phyloP scores from a whole-genome alignment of 2,113 vertebrate species.

The Mastomys natalensis region DNA sequence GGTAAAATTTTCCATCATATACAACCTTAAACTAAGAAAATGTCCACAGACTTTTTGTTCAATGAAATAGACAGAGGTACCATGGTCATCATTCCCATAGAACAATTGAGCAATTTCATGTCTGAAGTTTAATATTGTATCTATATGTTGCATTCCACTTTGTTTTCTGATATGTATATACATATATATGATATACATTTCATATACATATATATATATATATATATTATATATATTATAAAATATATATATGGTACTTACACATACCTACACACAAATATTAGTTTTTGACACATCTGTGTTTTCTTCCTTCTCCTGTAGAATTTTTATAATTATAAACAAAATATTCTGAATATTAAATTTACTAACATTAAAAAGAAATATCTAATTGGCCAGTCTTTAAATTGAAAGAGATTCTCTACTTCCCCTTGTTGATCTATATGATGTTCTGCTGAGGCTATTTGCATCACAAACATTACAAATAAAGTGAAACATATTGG shows the following conservation, averaged over 20 bases:
- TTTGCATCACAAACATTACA: background rate
- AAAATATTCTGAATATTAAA: background rate
- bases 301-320: background rate
- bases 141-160: background rate
- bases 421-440: background rate
- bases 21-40: background rate
- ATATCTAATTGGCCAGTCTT: background rate
- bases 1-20: background rate
- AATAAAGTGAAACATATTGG: background rate
- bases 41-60: background rate
- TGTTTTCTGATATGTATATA: background rate
- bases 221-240: background rate
- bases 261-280: background rate
- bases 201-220: background rate
- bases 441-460: background rate
- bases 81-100: background rate
- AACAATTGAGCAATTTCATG: background rate
- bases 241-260: background rate
- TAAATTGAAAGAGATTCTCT: background rate
- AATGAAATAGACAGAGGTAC: background rate
- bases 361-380: background rate
- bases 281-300: background rate
- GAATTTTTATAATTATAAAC: background rate
- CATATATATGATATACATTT: too few species aligned
- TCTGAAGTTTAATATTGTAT: background rate